Base-by-base conservation (phyloP, 2,797 vertebrate genomes). In the Rhinichthys osculus region DNA sequence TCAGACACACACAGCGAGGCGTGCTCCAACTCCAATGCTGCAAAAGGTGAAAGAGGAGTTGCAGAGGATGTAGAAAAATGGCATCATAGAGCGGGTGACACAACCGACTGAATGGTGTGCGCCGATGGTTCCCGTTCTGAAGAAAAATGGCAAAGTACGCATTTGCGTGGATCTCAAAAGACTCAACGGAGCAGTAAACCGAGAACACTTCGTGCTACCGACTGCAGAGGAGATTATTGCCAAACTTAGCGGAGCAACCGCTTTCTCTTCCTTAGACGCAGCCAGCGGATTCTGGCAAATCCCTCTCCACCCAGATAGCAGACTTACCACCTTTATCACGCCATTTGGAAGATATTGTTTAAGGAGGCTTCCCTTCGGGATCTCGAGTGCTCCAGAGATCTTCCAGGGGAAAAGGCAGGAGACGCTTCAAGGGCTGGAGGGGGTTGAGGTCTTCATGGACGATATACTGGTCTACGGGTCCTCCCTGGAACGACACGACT, bases 401-500 rank as follows among this genome's bases (percentile, higher is more conserved):
- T 64, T 64, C 11, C 62, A 64, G 62, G 30, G 62, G n/a, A n/a
- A n/a, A n/a, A n/a, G n/a, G n/a, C n/a, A n/a, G n/a, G n/a, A 64
- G 59, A 27, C 11, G 5, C 59, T 64, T 6, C 30, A 67, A 66
- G 30, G 30, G 3, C 16, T 67, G 30, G 64, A 67, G 4, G 30
- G 30, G 13, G 64, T 35, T 3, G 27, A 66, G 14, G 44, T 66
- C 30, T 66, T 66, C 1, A 66, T 66, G 64, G 64, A 66, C 4
- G 64, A 66, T 6, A 66, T 66, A 66, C 64, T 66, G 4, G 27
- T 66, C 14, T 33, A 66, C 1, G 64, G 64, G 27, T 66, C 64
- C 14, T 82, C 64, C 4, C 13, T 38, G 52, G 66, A 81, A 67
- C 10, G 71, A 66, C 84, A 85, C 13, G 19, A 85, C 13, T 8